These are phyloP conservation scores for Cotesia typhae DNA, from an alignment of 1,140 invertebrate species.

Conservation along the genomic window DNA sequence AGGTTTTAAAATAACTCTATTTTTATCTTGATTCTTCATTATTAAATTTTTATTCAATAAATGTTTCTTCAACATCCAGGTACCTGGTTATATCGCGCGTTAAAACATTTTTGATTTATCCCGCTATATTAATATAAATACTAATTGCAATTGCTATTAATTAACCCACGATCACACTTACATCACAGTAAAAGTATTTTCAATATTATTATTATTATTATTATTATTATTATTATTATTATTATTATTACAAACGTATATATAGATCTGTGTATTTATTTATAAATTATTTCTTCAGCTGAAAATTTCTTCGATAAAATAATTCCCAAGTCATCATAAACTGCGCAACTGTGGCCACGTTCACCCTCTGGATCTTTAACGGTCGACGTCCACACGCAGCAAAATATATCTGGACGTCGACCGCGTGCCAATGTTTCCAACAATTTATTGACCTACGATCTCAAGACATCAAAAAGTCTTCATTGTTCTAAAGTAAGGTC, in stretches of 20 bases:
- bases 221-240: background rate
- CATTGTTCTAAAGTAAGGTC: background rate
- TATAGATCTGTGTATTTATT: background rate
- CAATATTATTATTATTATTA: background rate
- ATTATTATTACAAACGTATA: background rate
- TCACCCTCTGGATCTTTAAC: conserved; percentile 23
- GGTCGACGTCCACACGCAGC: conserved; percentile 27
- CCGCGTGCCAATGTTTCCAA: conserved; percentile 18
- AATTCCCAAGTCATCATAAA: background rate
- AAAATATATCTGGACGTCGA: conserved; percentile 26
- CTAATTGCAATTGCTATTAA: background rate
- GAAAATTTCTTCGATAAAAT: conserved; percentile 7
- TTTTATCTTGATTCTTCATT: background rate
- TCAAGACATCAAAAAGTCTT: conserved; percentile 2
- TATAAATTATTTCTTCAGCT: conserved; percentile 3
- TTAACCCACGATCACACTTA: conserved; percentile 2
- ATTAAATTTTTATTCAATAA: conserved; percentile 6
- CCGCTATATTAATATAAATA: no score
- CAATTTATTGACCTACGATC: conserved; percentile 6
- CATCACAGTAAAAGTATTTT: conserved; percentile 23
- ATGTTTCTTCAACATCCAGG: conserved; percentile 20
- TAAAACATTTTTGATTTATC: conserved; percentile 6
- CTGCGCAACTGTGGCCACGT: conserved; percentile 19
- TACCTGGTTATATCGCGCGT: conserved; percentile 19
- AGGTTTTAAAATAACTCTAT: background rate